These are phyloP conservation scores for Rhizomys pruinosus DNA, from an alignment of 2,113 vertebrate species.

Conservation along the genomic window DNA sequence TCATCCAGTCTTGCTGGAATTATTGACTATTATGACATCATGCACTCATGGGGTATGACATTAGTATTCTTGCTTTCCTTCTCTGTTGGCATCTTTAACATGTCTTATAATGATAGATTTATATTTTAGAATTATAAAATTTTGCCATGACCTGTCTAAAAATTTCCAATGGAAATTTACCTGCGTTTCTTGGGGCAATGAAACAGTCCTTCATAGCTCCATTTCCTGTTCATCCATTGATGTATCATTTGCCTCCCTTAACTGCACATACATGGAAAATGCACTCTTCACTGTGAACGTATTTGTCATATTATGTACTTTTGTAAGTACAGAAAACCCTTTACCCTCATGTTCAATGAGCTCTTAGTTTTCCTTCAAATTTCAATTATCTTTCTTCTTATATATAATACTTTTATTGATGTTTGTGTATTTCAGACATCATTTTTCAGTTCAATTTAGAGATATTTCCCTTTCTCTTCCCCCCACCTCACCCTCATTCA, in stretches of 20 bases:
- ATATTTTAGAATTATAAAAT: neutral
- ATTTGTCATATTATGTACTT: neutral
- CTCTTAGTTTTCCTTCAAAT: neutral
- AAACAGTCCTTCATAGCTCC: neutral
- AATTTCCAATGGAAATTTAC: neutral
- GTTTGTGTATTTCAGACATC: too few species aligned
- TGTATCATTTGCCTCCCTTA: neutral
- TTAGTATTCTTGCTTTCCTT: neutral
- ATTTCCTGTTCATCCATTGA: neutral
- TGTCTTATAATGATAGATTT: neutral
- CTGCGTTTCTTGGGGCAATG: neutral
- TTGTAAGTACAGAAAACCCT: neutral
- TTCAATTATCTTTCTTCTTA: neutral
- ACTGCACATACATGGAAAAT: neutral
- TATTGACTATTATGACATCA: neutral
- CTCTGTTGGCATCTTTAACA: neutral
- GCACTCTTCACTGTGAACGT: neutral
- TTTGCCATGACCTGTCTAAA: neutral
- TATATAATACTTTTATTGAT: too few species aligned
- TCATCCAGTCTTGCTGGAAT: neutral
- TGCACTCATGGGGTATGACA: neutral
- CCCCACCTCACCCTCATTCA: too few species aligned
- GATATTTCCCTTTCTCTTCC: too few species aligned
- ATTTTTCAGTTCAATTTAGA: too few species aligned
- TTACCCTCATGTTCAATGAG: neutral